Evolutionary conservation across 2,113 vertebrate species (phyloP), one percentile per base, ranked within the genome.

Genomic region (Xenopus borealis): DNA sequence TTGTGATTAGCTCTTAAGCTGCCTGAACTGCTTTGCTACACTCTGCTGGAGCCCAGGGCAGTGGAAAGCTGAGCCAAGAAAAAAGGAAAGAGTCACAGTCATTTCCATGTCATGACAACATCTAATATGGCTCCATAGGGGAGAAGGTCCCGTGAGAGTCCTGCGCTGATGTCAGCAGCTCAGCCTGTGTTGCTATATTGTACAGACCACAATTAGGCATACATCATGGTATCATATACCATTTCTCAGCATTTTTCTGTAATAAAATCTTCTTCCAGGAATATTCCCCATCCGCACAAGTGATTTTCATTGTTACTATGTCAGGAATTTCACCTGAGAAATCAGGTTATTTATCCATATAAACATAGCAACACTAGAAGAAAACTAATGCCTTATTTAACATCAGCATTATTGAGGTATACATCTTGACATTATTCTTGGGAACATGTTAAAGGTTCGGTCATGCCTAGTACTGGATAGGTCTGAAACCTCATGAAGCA

Each of bases 271-370:
- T 66, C 16, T 47, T 17, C 6, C 17, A 14, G 33, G 10, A 12
- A 62, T 7, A 65, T 59, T 62, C 11, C 64, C 23, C 40, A 17
- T 27, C 2, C 30, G n/a, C 23, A 18, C 11, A 19, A 14, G 23
- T n/a, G 20, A 61, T 66, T 20, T 50, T 75, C 44, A 62, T n/a
- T 47, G 14, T 12, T 55, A 10, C 62, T n/a, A 75, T 52, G 12
- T 27, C 2, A 20, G 27, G 52, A 75, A 75, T 69, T 75, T 52
- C 57, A 62, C 10, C 57, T 30, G 66, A 69, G 68, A 63, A 69
- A 73, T 53, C 65, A 50, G 47, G 10, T 50, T 50, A 50, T 50
- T 16, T 50, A 50, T 50, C 45, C 57, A 52, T 63, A 10, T 16
- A 63, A 61, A 50, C 17, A 62, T 62, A 19, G 18, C 44, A 62